Evolutionary conservation across 2,888 invertebrate genomes (phyloP), one percentile per base, ranked within the genome.

Genomic region (Eristalis intricaria): DNA sequence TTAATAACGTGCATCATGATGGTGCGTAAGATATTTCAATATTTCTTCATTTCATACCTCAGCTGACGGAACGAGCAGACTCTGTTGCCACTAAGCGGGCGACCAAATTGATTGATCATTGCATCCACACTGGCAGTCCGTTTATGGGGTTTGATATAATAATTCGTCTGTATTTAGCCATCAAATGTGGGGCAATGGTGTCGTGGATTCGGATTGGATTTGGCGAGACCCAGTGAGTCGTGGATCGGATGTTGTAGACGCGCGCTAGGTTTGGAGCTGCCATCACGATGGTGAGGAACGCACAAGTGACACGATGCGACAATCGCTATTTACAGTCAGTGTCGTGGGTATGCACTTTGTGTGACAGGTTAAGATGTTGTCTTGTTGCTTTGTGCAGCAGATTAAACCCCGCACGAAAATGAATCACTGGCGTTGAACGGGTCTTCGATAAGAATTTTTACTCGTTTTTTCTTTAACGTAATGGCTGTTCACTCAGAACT

Each of bases 31-130:
- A 66, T 68, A 77, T 80, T 86, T 84, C 63, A 79, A 84, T 84
- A 84, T 84, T 85, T 82, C 73, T 50, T 58, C 76, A 77, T 66
- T 19, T 19, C 77, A 73, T 82, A 60, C 71, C 66, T 4, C 19
- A 66, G 73, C 77, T 82, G 81, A 77, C 81, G 84, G 81, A 81
- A 76, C 61, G 75, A 38, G 40, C 58, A 58, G 50, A 13, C 43
- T 26, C 19, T 60, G 26, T 70, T 80, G 63, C 84, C 71, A 71
- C 76, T 68, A 76, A 76, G 81, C 74, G 69, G 77, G 82, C 74
- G 85, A 82, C 73, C 73, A 75, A 78, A 32, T 66, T 35, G 75
- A 83, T 78, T 83, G 86, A 86, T 86, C 83, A 75, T 63, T 83
- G 74, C 83, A 75, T 83, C 78, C 76, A 81, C 63, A 22, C 29